Percentiles rank a stretch among this genome's conserved stretches.
phyloP scores from a whole-genome alignment of 2,888 invertebrate genomes.

The Tupiocoris notatus region DNA sequence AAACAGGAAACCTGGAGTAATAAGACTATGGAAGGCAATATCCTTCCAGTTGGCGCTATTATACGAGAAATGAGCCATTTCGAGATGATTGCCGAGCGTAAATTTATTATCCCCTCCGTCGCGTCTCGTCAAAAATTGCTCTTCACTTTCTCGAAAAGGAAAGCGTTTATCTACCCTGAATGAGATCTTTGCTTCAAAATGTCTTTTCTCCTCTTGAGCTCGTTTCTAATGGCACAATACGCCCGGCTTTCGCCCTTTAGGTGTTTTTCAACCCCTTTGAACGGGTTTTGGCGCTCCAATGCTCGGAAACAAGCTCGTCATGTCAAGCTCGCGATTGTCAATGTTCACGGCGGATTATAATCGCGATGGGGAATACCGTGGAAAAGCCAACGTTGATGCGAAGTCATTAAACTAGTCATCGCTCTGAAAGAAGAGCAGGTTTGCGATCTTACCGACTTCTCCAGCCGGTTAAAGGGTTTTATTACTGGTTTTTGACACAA shows the following conservation, averaged over 20 bases:
- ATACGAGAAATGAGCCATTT: slow-evolving; percentile 40
- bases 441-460: too few relatives aligned
- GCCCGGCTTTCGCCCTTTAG: not conserved
- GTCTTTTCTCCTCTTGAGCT: not conserved
- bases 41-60: slow-evolving; percentile 28
- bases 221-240: not conserved
- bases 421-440: too few relatives aligned
- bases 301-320: not conserved
- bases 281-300: not conserved
- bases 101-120: slow-evolving; percentile 29
- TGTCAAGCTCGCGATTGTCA: not conserved
- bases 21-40: slow-evolving; percentile 27
- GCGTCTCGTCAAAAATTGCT: slow-evolving; percentile 33
- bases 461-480: too few relatives aligned
- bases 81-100: slow-evolving; percentile 35
- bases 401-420: too few relatives aligned
- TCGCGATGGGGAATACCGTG: too few relatives aligned
- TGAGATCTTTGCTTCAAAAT: not conserved
- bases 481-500: too few relatives aligned
- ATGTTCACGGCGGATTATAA: too few relatives aligned
- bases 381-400: too few relatives aligned
- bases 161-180: not conserved
- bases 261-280: not conserved
- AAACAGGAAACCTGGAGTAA: slow-evolving; percentile 35
- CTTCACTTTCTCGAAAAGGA: slow-evolving; percentile 14